phyloP scores from a whole-genome alignment of 1,140 invertebrate species.

The Polypedilum vanderplanki region DNA sequence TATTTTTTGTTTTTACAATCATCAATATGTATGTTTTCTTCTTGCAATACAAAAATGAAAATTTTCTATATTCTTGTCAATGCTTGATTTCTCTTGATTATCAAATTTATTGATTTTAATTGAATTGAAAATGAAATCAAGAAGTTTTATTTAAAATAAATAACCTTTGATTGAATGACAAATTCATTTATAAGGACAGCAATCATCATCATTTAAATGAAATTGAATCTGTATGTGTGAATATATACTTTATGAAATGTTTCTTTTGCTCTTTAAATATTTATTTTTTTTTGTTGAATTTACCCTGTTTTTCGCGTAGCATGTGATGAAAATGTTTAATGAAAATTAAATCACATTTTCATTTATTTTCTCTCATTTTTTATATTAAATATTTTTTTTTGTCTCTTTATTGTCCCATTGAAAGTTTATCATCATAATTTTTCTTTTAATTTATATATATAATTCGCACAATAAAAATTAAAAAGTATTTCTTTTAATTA shows the following conservation, averaged over 20 bases:
- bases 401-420: background rate
- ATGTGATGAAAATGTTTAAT: conserved; percentile 4
- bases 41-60: background rate
- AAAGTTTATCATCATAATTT: background rate
- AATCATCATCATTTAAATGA: background rate
- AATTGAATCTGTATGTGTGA: background rate
- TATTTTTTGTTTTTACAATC: background rate
- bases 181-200: background rate
- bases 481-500: background rate
- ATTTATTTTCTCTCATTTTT: background rate
- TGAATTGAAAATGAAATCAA: too few species aligned
- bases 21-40: background rate
- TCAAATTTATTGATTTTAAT: background rate
- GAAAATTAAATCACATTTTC: conserved; percentile 28
- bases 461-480: background rate
- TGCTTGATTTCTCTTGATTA: background rate
- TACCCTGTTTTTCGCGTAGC: conserved; percentile 12
- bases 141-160: too few species aligned
- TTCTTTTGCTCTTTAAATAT: background rate
- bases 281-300: background rate
- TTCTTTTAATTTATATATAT: conserved; percentile 1
- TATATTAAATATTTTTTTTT: background rate
- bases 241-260: background rate
- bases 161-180: background rate
- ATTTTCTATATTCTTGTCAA: background rate